Percentiles rank a stretch among this genome's conserved stretches.
Evolutionary conservation across 2,888 invertebrate species (phyloP).

Genomic region (Ectemnius lituratus): DNA sequence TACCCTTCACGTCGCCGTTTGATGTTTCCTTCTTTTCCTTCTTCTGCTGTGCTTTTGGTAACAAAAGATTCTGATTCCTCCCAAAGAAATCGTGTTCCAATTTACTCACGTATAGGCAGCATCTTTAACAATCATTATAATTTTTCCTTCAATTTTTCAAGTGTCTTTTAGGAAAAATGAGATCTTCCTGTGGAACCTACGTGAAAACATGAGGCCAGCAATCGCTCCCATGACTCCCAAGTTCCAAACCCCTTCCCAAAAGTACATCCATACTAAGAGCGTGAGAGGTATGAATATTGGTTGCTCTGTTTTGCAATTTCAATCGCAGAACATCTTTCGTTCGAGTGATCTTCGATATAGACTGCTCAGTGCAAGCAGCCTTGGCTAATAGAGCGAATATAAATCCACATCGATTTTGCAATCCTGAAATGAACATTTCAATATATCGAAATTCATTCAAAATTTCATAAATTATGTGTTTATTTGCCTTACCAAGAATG

Average conservation of each 20-base stretch:
- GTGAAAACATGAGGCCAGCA: conserved; percentile 98
- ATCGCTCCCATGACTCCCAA: conserved; percentile 94
- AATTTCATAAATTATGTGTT: neutral
- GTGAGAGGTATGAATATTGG: conserved; percentile 91
- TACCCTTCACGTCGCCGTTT: conserved; percentile 82
- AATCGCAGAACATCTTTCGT: conserved; percentile 75
- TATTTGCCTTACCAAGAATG: conserved; percentile 81
- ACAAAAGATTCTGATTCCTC: conserved; percentile 85
- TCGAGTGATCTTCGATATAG: conserved; percentile 73
- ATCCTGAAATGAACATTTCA: conserved; percentile 77
- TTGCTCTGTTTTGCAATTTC: conserved; percentile 81
- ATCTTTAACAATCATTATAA: conserved; percentile 76
- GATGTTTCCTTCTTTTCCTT: conserved; percentile 79
- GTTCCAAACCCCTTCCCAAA: conserved; percentile 90
- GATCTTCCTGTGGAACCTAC: conserved; percentile 61
- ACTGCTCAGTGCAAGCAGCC: conserved; percentile 89
- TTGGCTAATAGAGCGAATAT: conserved; percentile 92
- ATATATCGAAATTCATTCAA: neutral
- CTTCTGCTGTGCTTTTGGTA: conserved; percentile 84
- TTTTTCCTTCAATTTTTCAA: neutral
- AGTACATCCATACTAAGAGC: conserved; percentile 95
- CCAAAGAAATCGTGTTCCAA: conserved; percentile 95
- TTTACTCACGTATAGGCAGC: conserved; percentile 94
- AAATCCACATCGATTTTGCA: conserved; percentile 94
- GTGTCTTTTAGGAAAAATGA: neutral